phyloP scores from a whole-genome alignment of 2,113 vertebrate genomes.

The Andinoacara biseriatus region DNA sequence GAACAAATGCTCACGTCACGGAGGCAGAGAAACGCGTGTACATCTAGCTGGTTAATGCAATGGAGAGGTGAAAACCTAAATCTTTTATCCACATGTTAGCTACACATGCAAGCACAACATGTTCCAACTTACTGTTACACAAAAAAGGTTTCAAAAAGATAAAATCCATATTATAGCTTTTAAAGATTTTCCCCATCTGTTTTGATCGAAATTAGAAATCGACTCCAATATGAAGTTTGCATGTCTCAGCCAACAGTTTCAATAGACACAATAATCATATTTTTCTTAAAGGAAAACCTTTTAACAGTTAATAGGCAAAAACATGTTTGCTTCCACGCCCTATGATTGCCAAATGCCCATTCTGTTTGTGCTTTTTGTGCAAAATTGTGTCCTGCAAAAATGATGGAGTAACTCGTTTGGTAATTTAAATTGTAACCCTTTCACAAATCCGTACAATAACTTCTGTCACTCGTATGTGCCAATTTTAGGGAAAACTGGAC shows the following conservation, averaged over 20 bases:
- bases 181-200: background rate
- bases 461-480: too few species aligned
- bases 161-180: background rate
- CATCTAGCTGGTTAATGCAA: background rate
- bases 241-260: background rate
- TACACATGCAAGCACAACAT: background rate
- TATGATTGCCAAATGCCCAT: background rate
- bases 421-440: too few species aligned
- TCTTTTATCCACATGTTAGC: background rate
- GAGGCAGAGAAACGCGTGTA: background rate
- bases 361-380: background rate
- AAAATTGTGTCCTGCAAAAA: background rate
- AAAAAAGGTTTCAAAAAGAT: background rate
- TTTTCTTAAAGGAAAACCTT: background rate
- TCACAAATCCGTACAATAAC: too few species aligned
- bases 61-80: background rate
- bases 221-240: too few species aligned
- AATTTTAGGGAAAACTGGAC: background rate
- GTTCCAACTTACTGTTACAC: background rate
- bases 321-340: background rate
- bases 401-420: background rate
- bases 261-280: background rate
- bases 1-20: constrained; percentile 7
- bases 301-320: background rate
- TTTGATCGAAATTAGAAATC: background rate